These are phyloP conservation scores for Malurus splendens DNA, from an alignment of 2,797 vertebrate species.

Conservation along the genomic window DNA sequence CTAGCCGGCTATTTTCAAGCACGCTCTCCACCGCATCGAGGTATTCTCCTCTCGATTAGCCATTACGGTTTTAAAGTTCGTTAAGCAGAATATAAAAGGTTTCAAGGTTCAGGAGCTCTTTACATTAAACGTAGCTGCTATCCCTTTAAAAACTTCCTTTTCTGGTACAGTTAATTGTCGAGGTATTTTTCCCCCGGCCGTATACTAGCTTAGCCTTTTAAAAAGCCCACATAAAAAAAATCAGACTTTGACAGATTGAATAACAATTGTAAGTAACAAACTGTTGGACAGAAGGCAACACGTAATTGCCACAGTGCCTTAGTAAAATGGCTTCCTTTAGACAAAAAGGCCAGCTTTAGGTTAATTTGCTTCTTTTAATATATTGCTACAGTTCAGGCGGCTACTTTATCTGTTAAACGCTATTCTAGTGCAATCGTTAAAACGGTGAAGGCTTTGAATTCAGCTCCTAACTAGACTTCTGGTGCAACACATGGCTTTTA, in stretches of 20 bases:
- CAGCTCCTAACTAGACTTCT: conserved; percentile 65
- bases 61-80: conserved; percentile 28
- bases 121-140: neutral
- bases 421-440: conserved; percentile 68
- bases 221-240: conserved; percentile 52
- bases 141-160: conserved; percentile 46
- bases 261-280: conserved; percentile 69
- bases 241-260: conserved; percentile 70
- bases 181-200: conserved; percentile 9
- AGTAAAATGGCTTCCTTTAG: conserved; percentile 74
- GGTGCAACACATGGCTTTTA: conserved; percentile 78
- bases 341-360: conserved; percentile 74
- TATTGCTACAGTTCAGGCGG: conserved; percentile 68
- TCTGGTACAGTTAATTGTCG: conserved; percentile 40
- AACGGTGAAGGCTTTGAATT: conserved; percentile 73
- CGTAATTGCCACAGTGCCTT: conserved; percentile 64
- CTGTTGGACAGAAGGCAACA: conserved; percentile 66
- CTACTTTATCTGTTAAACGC: conserved; percentile 70
- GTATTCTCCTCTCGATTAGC: conserved; percentile 27
- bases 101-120: conserved; percentile 45
- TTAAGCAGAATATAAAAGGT: conserved; percentile 36
- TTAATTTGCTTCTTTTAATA: conserved; percentile 79
- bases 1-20: neutral
- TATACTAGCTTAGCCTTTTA: conserved; percentile 31
- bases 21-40: neutral